A percentile compares a stretch with the other conserved stretches of the same genome.
Conservation (phyloP, 2,113 vertebrate species). For the Epinephelus fuscoguttatus region DNA sequence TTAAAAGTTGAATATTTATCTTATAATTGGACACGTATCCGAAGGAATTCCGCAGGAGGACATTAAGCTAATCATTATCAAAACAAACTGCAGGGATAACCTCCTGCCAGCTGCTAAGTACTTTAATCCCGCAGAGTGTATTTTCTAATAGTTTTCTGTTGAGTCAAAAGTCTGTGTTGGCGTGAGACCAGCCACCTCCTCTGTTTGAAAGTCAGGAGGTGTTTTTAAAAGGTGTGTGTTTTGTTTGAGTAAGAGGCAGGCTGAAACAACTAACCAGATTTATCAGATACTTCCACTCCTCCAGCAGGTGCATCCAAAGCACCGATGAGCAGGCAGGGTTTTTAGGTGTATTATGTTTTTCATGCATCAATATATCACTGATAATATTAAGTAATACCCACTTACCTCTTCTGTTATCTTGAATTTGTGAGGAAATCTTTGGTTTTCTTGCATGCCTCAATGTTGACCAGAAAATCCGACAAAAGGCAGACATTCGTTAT, state of each 20-base stretch:
- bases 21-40: constrained; percentile 17
- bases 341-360: not conserved
- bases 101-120: constrained; percentile 50
- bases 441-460: too few relatives aligned
- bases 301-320: not conserved
- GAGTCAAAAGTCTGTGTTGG: constrained; percentile 29
- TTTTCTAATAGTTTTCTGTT: constrained; percentile 50
- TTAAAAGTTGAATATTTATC: constrained; percentile 34
- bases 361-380: not conserved
- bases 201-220: constrained; percentile 17
- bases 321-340: not conserved
- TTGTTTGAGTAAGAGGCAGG: not conserved
- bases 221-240: constrained; percentile 19
- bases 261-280: not conserved
- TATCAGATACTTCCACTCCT: not conserved
- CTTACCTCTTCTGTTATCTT: too few relatives aligned
- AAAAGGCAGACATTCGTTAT: too few relatives aligned
- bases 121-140: constrained; percentile 22
- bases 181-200: constrained; percentile 13
- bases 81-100: constrained; percentile 47
- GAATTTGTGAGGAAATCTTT: too few relatives aligned
- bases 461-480: too few relatives aligned
- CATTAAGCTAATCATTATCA: constrained; percentile 51
- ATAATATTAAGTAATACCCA: not conserved
- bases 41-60: constrained; percentile 33